A percentile compares a stretch with the other conserved stretches of the same genome.
Conservation (phyloP, 2,113 vertebrate species). For the Lycaon pictus region DNA sequence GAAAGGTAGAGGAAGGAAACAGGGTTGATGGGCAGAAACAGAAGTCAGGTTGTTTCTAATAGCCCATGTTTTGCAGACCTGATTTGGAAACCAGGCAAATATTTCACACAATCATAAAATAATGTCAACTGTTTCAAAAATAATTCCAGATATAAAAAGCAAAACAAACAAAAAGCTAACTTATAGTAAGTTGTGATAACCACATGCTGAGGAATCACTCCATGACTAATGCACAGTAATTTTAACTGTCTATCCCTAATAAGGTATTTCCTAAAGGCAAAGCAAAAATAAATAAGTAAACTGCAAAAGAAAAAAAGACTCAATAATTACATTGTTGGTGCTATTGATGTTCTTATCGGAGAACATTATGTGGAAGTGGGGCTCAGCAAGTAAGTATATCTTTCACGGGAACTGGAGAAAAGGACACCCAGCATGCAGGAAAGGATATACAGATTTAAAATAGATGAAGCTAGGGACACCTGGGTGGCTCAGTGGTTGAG, state of each 20-base stretch:
- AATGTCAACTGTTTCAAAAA: neutral
- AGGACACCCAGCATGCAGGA: neutral
- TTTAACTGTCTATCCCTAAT: neutral
- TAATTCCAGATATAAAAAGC: conserved; percentile 25
- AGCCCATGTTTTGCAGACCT: neutral
- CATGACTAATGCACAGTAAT: neutral
- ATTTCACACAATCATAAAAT: neutral
- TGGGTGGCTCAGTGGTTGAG: too few species aligned
- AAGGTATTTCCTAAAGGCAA: neutral
- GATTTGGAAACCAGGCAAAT: neutral
- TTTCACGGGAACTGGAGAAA: neutral
- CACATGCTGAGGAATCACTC: neutral
- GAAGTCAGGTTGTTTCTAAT: fast-evolving
- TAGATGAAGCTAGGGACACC: too few species aligned
- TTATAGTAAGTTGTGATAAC: neutral
- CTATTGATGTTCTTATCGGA: neutral
- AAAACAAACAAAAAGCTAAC: neutral
- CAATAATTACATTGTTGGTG: neutral
- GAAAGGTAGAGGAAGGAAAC: neutral
- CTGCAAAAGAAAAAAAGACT: neutral
- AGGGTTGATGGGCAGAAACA: neutral
- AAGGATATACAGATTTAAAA: neutral
- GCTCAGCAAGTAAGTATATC: neutral
- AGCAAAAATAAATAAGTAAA: neutral
- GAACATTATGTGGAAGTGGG: neutral